Percentiles rank a stretch among this genome's conserved stretches.
These are phyloP conservation scores for Piaya cayana DNA, from an alignment of 2,113 vertebrate genomes.

Conservation along the genomic window DNA sequence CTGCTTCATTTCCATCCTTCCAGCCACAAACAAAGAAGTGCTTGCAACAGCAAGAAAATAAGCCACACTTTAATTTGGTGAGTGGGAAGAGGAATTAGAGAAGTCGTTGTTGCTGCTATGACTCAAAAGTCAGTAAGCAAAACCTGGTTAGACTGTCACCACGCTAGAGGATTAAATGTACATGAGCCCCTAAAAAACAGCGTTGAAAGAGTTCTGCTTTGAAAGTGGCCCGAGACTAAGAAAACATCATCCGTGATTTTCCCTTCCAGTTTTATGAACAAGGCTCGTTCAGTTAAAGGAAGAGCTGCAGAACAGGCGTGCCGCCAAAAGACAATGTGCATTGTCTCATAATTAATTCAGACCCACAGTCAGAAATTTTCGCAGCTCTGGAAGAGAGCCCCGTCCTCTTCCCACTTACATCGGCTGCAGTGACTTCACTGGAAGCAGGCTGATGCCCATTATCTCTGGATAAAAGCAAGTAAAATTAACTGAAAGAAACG, in stretches of 20 bases:
- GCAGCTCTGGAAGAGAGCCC: slow-evolving; percentile 35
- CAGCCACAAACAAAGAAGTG: slow-evolving; percentile 41
- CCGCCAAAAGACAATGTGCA: slow-evolving; percentile 40
- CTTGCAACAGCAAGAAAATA: slow-evolving; percentile 49
- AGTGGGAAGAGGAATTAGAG: slow-evolving; percentile 54
- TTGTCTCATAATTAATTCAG: slow-evolving; percentile 41
- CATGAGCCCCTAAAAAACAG: neutral
- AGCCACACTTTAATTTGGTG: slow-evolving; percentile 24
- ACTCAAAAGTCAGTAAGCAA: slow-evolving; percentile 36
- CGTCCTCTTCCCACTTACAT: slow-evolving; percentile 30
- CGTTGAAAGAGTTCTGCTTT: slow-evolving; percentile 36
- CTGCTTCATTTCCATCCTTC: slow-evolving; percentile 1
- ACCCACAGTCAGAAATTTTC: slow-evolving; percentile 40
- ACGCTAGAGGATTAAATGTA: slow-evolving; percentile 43
- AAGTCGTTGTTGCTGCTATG: slow-evolving; percentile 28
- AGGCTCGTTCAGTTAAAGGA: slow-evolving; percentile 44
- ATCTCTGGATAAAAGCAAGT: slow-evolving; percentile 8
- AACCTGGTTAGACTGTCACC: slow-evolving; percentile 40
- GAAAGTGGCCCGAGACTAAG: slow-evolving; percentile 46
- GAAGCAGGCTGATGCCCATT: neutral
- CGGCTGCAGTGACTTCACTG: slow-evolving; percentile 17
- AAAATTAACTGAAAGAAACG: slow-evolving; percentile 21
- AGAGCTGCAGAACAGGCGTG: slow-evolving; percentile 30
- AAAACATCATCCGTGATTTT: slow-evolving; percentile 38
- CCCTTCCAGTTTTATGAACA: slow-evolving; percentile 36